These are phyloP conservation scores for Umimayanthus kanabou DNA, from an alignment of 92 coral and sea anemone species.

Conservation along the genomic window DNA sequence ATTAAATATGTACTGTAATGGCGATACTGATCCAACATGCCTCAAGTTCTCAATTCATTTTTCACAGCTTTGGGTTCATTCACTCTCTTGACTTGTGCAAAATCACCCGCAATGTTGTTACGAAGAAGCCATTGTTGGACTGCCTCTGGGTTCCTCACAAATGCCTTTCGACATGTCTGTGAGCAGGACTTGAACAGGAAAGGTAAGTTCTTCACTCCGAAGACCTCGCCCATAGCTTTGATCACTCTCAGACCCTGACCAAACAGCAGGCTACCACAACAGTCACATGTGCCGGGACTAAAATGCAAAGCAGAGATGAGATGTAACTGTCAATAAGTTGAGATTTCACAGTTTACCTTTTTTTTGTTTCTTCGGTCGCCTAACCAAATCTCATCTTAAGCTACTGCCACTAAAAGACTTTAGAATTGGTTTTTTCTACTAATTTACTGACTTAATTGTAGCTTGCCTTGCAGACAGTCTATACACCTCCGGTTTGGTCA, in stretches of 20 bases:
- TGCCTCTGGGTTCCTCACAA: constrained; percentile 72
- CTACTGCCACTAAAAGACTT: no score
- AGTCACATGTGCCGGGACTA: constrained; percentile 85
- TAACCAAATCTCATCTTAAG: no score
- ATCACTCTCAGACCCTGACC: constrained; percentile 90
- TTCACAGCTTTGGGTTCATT: not conserved
- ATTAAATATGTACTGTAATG: not conserved
- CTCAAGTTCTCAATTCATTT: not conserved
- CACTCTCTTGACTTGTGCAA: not conserved
- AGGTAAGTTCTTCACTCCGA: constrained; percentile 76
- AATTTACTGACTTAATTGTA: no score
- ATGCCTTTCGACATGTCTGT: constrained; percentile 80
- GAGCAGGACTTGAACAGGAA: constrained; percentile 85
- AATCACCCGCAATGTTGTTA: constrained; percentile 39
- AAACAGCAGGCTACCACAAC: constrained; percentile 83
- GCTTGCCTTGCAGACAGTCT: no score
- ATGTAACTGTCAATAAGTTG: not conserved
- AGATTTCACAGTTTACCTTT: no score
- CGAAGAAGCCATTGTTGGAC: constrained; percentile 74
- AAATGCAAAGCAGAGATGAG: not conserved
- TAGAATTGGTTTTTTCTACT: no score
- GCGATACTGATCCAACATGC: not conserved
- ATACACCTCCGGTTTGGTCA: no score
- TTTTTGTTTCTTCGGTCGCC: no score
- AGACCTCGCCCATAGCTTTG: constrained; percentile 70